Evolutionary conservation across 2,797 vertebrate species (phyloP), one percentile per base, ranked within the genome.

Genomic region (Smutsia gigantea): DNA sequence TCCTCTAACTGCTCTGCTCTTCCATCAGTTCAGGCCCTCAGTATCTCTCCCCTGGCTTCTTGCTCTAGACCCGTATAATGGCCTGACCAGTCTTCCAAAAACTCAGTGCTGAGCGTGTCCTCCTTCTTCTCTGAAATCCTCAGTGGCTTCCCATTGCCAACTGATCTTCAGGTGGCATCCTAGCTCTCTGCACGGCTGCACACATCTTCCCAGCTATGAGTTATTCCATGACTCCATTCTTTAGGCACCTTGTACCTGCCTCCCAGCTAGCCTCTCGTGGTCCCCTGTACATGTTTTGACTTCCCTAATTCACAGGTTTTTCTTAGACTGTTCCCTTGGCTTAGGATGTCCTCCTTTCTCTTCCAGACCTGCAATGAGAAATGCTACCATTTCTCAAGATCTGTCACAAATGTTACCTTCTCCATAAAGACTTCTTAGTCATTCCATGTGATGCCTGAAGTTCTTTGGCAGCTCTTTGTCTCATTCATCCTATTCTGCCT

Each of bases 331-430:
- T 46, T 46, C 15, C n/a, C 74, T 51, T 19, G 34, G 18, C 75
- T 93, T 63, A 68, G 10, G 49, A 17, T 66, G n/a, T 53, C 49
- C 34, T 55, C 72, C 15, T 25, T 6, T 79, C 31, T 81, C 64
- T 53, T 82, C 74, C 39, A 93, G 66, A 34, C 46, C 78, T 78
- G 31, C 14, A 90, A 11, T 46, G 46, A 46, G 68, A 77, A 77
- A 75, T n/a, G 51, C 59, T 29, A 31, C 18, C 25, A 34, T 25
- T 39, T 19, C n/a, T 83, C 5, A 55, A 84, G 64, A 49, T 23
- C 34, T 13, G 12, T 34, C 29, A 34, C 59, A 84, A 18, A 74
- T 17, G 51, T 53, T 49, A 13, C 10, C 63, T 23, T 53, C 66
- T 74, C 79, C 49, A 14, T 14, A 57, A 75, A 69, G 13, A 11